phyloP scores from a whole-genome alignment of 2,113 vertebrate species.

The Clarias magur region DNA sequence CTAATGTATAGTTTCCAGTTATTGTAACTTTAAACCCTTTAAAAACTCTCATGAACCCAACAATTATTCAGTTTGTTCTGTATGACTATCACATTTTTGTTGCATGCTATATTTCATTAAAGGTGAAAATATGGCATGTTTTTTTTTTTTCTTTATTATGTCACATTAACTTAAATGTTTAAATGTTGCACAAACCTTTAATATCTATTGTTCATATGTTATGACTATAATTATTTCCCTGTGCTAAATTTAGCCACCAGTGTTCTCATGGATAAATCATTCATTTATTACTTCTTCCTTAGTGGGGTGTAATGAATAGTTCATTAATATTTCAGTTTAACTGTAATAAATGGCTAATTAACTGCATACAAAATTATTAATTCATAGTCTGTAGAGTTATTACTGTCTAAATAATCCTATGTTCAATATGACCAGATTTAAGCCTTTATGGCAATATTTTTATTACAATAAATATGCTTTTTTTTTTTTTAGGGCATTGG shows the following conservation, averaged over 20 bases:
- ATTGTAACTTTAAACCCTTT: not conserved
- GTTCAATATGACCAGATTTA: not conserved
- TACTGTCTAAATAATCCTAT: not conserved
- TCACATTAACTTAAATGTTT: not conserved
- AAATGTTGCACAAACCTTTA: not conserved
- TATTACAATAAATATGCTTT: not conserved
- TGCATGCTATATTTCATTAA: not conserved
- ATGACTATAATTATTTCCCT: not conserved
- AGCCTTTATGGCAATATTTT: not conserved
- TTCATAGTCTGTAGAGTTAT: not conserved
- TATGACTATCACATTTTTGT: not conserved
- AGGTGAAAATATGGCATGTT: not conserved
- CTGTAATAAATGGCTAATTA: not conserved
- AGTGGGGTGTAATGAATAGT: not conserved
- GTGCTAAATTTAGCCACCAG: not conserved
- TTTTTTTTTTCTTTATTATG: not conserved
- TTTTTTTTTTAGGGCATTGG: not conserved
- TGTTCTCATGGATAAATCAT: not conserved
- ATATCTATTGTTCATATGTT: not conserved
- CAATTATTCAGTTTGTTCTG: not conserved
- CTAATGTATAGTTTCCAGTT: not conserved
- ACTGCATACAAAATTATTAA: not conserved
- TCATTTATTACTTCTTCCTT: not conserved
- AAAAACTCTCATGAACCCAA: not conserved
- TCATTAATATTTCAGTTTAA: slow-evolving; percentile 11